Percentiles rank a stretch among this genome's conserved stretches.
Evolutionary conservation across 2,797 vertebrate genomes (phyloP).

Genomic region (Lutjanus campechanus): DNA sequence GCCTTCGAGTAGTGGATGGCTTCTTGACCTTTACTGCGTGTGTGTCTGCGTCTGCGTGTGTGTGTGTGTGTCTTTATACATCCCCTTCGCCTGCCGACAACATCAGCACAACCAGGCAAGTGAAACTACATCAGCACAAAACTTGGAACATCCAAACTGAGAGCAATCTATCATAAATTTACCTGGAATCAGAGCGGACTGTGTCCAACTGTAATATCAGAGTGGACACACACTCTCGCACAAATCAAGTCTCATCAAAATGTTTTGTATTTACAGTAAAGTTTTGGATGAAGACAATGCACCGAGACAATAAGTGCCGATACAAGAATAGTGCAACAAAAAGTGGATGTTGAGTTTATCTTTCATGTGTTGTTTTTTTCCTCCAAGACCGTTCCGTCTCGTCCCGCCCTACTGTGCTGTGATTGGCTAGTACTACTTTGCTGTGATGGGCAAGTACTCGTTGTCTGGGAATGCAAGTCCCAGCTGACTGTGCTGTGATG

Average conservation of each 20-base stretch:
- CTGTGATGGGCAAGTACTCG: too few relatives aligned
- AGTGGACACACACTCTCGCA: background rate
- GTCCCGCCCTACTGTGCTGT: too few relatives aligned
- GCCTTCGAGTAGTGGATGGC: slow-evolving; percentile 24
- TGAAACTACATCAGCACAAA: slow-evolving; percentile 68
- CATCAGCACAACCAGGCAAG: slow-evolving; percentile 61
- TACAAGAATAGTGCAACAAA: background rate
- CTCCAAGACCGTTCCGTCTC: too few relatives aligned
- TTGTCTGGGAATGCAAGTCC: too few relatives aligned
- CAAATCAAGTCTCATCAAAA: background rate
- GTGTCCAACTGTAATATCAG: background rate
- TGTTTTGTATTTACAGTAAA: background rate
- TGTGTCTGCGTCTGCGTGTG: slow-evolving; percentile 1
- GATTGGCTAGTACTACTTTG: too few relatives aligned
- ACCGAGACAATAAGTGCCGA: too few relatives aligned
- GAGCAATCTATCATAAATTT: slow-evolving; percentile 52
- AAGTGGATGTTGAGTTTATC: background rate
- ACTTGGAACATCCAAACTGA: slow-evolving; percentile 20
- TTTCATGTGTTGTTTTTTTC: too few relatives aligned
- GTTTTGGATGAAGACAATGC: background rate
- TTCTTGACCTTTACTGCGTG: slow-evolving; percentile 48
- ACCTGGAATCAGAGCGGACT: slow-evolving; percentile 6
- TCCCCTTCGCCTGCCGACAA: slow-evolving; percentile 36
- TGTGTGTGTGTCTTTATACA: slow-evolving; percentile 18
- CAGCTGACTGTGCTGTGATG: too few relatives aligned